Conservation (phyloP, 2,113 vertebrate genomes). For the Fulmarus glacialis region DNA sequence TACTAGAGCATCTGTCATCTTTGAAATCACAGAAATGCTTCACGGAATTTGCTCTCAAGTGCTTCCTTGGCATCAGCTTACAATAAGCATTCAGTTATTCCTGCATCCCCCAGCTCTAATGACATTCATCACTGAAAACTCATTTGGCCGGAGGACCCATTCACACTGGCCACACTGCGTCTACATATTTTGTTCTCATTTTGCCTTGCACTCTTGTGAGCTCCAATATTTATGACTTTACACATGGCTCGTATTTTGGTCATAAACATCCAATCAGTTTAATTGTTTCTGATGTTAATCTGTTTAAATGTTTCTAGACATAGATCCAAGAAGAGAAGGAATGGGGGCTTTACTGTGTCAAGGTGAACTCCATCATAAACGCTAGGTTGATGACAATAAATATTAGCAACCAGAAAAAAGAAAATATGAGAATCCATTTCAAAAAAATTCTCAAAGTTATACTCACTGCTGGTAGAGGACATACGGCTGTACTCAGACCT, state of each 20-base stretch:
- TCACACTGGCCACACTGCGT: neutral
- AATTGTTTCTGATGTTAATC: neutral
- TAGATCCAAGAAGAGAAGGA: neutral
- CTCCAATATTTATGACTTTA: neutral
- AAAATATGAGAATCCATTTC: neutral
- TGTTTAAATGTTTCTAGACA: neutral
- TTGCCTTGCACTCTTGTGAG: neutral
- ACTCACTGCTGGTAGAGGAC: constrained; percentile 95
- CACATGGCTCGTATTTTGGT: neutral
- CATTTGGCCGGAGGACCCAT: neutral
- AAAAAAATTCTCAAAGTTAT: constrained; percentile 50
- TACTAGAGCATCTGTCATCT: neutral
- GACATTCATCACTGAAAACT: neutral
- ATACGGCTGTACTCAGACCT: constrained; percentile 94
- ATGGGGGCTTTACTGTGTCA: neutral
- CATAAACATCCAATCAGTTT: neutral
- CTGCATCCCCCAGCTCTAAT: neutral
- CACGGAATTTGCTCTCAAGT: neutral
- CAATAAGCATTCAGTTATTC: neutral
- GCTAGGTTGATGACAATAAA: neutral
- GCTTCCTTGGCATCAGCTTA: neutral
- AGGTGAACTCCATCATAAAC: neutral
- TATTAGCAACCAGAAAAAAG: neutral
- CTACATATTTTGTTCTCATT: neutral
- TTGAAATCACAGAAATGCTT: neutral